Base-by-base conservation (phyloP, 1,140 invertebrate genomes). In the Aphelenchoides avenae region DNA sequence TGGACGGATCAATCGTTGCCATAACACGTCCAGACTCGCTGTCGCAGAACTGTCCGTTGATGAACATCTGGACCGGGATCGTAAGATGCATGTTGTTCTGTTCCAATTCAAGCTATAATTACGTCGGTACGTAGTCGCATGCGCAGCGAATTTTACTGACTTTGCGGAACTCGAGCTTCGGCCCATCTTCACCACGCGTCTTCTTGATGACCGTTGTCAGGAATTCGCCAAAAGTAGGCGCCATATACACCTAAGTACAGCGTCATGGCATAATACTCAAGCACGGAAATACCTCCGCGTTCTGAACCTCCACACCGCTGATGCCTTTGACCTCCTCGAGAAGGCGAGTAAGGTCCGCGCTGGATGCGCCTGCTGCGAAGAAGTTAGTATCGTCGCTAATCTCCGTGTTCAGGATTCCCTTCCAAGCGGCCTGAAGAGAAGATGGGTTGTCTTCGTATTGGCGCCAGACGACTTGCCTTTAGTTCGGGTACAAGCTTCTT, bases 251-350 rank as follows among this genome's bases (percentile, higher is more conserved):
- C 68, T 68, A 40, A 61, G 64, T 52, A 22, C 24, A 66, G n/a
- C 13, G 22, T 9, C 29, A 30, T 11, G 22, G 13, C 31, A 15
- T 13, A 61, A 61, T 5, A 31, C n/a, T 4, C 6, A 34, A 66
- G 20, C 22, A 24, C 37, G 50, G 30, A 37, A n/a, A n/a, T n/a
- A 95, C 86, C 62, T 92, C 87, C 68, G 89, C 89, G 73, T 89
- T 93, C 72, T 89, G 84, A 5, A 96, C 74, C 26, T 83, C 83
- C 9, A 91, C 78, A 48, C 84, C 84, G 18, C 87, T 83, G 54
- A 86, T 82, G 50, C 91, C 87, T 78, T 90, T 91, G 0, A 93
- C 82, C 80, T 95, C 90, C 80, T 95, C 92, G 0, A 96, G 85
- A 57, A 78, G 84, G 82, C 85, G 84, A 0, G 92, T 89, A 6